phyloP scores from a whole-genome alignment of 2,113 vertebrate genomes.

The Elanoides forficatus region DNA sequence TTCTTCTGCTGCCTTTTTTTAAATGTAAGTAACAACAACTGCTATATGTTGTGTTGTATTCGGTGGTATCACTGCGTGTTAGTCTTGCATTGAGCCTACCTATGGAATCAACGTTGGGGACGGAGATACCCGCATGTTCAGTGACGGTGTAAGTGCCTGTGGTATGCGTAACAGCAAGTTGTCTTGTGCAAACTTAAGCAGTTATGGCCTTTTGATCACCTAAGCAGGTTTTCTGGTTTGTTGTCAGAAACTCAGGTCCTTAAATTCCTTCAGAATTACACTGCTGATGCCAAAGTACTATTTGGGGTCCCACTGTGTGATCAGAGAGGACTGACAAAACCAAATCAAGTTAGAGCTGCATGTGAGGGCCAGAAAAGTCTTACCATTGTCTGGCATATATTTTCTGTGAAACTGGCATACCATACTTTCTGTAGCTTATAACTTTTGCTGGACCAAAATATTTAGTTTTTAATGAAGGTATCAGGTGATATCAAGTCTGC shows the following conservation, averaged over 20 bases:
- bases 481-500: not conserved
- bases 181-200: not conserved
- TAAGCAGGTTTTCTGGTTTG: not conserved
- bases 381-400: not conserved
- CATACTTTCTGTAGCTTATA: not conserved
- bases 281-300: not conserved
- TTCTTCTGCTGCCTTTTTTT: not conserved
- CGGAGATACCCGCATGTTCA: not conserved
- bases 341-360: not conserved
- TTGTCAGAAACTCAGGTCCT: not conserved
- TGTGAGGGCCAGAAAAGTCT: not conserved
- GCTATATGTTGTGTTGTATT: not conserved
- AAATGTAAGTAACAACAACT: not conserved
- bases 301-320: not conserved
- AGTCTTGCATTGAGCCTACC: not conserved
- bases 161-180: not conserved
- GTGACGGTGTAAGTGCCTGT: not conserved
- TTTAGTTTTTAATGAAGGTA: not conserved
- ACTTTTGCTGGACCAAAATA: not conserved
- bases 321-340: not conserved
- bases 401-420: not conserved
- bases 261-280: not conserved
- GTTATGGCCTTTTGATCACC: not conserved
- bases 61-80: no score
- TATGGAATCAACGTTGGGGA: fast-evolving